Percentiles rank a stretch among this genome's conserved stretches.
phyloP scores from a whole-genome alignment of 2,888 invertebrate species.

The Tipula confusa region DNA sequence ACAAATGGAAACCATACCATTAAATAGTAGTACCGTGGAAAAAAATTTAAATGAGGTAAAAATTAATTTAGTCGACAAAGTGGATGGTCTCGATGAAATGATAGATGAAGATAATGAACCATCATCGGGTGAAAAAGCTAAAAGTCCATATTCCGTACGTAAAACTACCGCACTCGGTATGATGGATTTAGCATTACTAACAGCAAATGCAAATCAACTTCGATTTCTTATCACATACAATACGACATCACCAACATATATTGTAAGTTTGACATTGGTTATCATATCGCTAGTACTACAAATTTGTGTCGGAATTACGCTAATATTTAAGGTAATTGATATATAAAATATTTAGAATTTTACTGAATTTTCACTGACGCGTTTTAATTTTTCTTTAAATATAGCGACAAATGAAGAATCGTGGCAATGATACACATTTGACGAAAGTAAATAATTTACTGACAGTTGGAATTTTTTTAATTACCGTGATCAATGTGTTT shows the following conservation, averaged over 20 bases:
- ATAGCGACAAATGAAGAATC: constrained; percentile 43
- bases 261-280: not conserved
- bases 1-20: not conserved
- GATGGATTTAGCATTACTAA: not conserved
- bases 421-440: constrained; percentile 45
- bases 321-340: not conserved
- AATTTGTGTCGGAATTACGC: not conserved
- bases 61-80: not conserved
- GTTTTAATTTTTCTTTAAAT: constrained; percentile 31
- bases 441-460: constrained; percentile 59
- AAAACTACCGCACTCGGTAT: not conserved
- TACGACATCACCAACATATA: not conserved
- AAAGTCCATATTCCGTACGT: not conserved
- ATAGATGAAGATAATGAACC: not conserved
- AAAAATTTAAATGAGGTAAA: not conserved
- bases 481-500: constrained; percentile 65
- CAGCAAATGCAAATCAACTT: not conserved
- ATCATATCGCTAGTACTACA: not conserved
- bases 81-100: not conserved
- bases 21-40: not conserved
- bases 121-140: not conserved
- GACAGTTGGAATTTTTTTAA: constrained; percentile 60
- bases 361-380: not conserved
- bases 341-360: not conserved
- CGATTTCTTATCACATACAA: not conserved